A percentile compares a stretch with the other conserved stretches of the same genome.
phyloP scores from a whole-genome alignment of 1,140 invertebrate species.

The Hylaeus anthracinus region DNA sequence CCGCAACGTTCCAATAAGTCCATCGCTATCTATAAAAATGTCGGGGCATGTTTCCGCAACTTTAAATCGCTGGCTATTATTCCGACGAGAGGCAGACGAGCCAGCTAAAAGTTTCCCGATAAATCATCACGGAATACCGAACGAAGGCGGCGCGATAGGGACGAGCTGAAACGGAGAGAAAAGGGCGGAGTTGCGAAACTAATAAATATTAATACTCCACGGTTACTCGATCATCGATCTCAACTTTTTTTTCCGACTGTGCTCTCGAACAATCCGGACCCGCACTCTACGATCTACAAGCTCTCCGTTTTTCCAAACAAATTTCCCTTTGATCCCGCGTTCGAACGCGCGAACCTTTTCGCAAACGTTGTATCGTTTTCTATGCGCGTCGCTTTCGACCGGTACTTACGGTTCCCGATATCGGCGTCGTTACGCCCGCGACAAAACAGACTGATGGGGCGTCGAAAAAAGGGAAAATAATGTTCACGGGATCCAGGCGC shows the following conservation, averaged over 20 bases:
- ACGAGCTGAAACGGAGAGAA: slow-evolving; percentile 18
- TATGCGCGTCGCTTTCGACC: no score
- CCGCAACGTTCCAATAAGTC: slow-evolving; percentile 32
- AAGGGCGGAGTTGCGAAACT: slow-evolving; percentile 65
- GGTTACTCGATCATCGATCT: slow-evolving; percentile 64
- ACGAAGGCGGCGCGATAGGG: background rate
- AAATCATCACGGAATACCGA: slow-evolving; percentile 64
- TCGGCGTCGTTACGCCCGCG: no score
- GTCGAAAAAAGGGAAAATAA: no score
- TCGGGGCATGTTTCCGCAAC: slow-evolving; percentile 58
- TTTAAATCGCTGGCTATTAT: slow-evolving; percentile 69
- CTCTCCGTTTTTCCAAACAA: no score
- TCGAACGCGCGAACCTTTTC: no score
- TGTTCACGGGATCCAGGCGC: no score
- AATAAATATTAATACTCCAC: slow-evolving; percentile 72
- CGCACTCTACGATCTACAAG: no score
- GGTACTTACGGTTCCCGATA: no score
- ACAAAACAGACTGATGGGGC: no score
- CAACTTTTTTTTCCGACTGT: slow-evolving; percentile 22
- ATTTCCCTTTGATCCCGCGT: no score
- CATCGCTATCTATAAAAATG: slow-evolving; percentile 61
- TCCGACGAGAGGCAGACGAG: slow-evolving; percentile 56
- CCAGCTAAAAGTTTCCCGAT: slow-evolving; percentile 66
- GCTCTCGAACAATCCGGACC: background rate
- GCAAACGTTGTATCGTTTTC: no score